Evolutionary conservation across 2,113 vertebrate species (phyloP).

Genomic region (Rhinopithecus roxellana): DNA sequence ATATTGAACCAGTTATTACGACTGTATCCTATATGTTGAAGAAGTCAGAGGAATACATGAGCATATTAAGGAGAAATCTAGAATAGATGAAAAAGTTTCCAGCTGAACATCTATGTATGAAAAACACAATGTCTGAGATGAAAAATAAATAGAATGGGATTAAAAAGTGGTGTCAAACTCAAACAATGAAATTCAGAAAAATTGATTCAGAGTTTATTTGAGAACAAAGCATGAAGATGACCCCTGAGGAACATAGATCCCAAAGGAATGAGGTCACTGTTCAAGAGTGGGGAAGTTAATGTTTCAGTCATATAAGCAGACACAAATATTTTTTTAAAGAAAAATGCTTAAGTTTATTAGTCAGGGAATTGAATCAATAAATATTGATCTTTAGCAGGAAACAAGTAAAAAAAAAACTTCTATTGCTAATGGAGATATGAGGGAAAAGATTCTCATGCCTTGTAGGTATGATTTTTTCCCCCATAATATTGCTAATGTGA

Average conservation of each 20-base stretch:
- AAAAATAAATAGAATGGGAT: background rate
- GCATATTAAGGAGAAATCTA: background rate
- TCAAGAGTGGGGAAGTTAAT: too few relatives aligned
- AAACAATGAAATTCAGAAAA: too few relatives aligned
- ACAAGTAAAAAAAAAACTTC: background rate
- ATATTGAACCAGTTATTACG: background rate
- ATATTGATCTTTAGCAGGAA: constrained; percentile 23
- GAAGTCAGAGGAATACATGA: background rate
- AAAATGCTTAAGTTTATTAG: constrained; percentile 36
- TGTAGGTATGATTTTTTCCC: background rate
- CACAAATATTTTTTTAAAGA: background rate
- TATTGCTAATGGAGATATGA: background rate
- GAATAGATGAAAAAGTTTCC: background rate
- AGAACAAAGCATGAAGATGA: too few relatives aligned
- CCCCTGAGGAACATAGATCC: too few relatives aligned
- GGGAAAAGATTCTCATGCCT: background rate
- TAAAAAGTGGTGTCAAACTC: background rate
- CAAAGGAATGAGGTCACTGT: too few relatives aligned
- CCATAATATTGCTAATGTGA: background rate
- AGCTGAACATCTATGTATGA: background rate
- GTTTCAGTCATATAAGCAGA: too few relatives aligned
- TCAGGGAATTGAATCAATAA: background rate
- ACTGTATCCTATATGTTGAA: background rate
- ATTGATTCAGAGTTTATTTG: too few relatives aligned
- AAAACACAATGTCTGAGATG: background rate